A percentile compares a stretch with the other conserved stretches of the same genome.
Conservation (phyloP, 2,113 vertebrate genomes). For the Notechis scutatus region DNA sequence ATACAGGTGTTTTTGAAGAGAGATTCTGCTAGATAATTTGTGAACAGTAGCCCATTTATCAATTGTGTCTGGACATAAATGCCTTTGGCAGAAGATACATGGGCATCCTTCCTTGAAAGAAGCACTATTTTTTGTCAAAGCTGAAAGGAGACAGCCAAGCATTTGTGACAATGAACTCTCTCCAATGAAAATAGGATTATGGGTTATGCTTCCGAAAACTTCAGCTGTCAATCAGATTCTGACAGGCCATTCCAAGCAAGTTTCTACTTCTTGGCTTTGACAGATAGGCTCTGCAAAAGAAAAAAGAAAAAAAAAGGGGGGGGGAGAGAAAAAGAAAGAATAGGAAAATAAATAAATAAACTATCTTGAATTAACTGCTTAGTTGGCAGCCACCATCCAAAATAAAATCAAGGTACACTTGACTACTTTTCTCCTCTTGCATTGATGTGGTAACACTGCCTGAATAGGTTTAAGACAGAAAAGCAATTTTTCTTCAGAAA, state of each 20-base stretch:
- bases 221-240: conserved; percentile 58
- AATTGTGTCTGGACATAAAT: conserved; percentile 44
- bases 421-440: neutral
- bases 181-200: conserved; percentile 51
- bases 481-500: neutral
- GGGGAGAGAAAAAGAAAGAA: neutral
- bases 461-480: neutral
- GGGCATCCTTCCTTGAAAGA: conserved; percentile 42
- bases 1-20: conserved; percentile 61
- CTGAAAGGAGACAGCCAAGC: conserved; percentile 33
- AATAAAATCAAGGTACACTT: neutral
- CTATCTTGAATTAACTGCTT: neutral
- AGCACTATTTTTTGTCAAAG: conserved; percentile 28
- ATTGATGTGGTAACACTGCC: neutral
- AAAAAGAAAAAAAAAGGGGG: neutral
- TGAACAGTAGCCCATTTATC: conserved; percentile 53
- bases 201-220: conserved; percentile 59
- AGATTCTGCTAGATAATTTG: conserved; percentile 62
- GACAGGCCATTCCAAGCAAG: conserved; percentile 57
- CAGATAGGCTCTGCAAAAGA: conserved; percentile 33
- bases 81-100: conserved; percentile 19
- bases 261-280: conserved; percentile 38
- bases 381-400: neutral
- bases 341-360: neutral
- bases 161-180: conserved; percentile 56